Conservation (phyloP, 1,140 invertebrate species). For the Zaprionus capensis region DNA sequence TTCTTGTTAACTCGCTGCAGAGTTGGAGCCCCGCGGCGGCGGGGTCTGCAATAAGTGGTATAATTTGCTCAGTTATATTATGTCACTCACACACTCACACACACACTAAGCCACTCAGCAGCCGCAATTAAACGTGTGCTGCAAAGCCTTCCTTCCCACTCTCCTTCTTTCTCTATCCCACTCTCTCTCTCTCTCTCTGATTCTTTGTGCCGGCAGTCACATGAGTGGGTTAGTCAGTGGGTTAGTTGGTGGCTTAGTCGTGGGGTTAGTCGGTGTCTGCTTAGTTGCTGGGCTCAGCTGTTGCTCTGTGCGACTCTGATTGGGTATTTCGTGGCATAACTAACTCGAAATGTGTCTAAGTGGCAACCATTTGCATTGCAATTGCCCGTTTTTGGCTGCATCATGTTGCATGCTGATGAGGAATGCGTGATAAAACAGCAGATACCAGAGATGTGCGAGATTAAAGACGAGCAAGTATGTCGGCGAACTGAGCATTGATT, state of each 20-base stretch:
- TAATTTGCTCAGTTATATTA: conserved; percentile 75
- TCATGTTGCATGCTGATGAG: conserved; percentile 57
- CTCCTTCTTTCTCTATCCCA: neutral
- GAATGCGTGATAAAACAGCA: conserved; percentile 56
- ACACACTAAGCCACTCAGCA: conserved; percentile 9
- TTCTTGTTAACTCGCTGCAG: conserved; percentile 55
- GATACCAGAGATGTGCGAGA: conserved; percentile 29
- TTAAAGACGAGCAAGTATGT: neutral
- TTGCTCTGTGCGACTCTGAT: conserved; percentile 56
- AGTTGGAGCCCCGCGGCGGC: neutral
- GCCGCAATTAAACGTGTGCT: conserved; percentile 67
- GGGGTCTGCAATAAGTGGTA: conserved; percentile 66
- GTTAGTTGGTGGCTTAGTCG: neutral
- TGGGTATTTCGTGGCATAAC: conserved; percentile 75
- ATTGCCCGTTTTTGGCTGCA: conserved; percentile 52
- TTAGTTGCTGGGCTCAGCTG: conserved; percentile 4
- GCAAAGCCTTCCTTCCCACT: neutral
- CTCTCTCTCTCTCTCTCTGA: neutral
- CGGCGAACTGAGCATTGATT: neutral
- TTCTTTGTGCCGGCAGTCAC: conserved; percentile 34
- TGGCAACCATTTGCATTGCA: conserved; percentile 66
- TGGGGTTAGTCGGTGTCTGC: neutral
- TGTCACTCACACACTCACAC: conserved; percentile 58
- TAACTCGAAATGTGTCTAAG: conserved; percentile 74
- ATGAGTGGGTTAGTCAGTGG: conserved; percentile 51